phyloP scores from a whole-genome alignment of 2,888 invertebrate genomes.

The Sisyra nigra region DNA sequence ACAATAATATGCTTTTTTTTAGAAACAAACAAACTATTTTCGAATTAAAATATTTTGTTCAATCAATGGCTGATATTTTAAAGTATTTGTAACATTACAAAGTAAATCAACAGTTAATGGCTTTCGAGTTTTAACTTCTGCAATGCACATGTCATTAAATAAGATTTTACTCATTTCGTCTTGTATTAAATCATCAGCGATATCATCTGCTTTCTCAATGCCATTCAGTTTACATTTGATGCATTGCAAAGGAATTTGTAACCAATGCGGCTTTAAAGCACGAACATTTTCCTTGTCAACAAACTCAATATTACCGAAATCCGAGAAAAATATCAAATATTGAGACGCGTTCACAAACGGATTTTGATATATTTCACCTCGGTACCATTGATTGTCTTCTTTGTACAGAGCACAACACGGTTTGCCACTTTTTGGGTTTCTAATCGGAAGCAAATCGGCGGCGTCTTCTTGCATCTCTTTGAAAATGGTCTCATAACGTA shows the following conservation, averaged over 20 bases:
- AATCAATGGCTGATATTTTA: conserved; percentile 5
- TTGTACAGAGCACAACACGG: conserved; percentile 46
- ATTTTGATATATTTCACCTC: conserved; percentile 42
- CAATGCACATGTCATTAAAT: not conserved
- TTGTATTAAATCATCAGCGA: not conserved
- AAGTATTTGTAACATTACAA: not conserved
- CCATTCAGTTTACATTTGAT: not conserved
- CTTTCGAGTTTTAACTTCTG: not conserved
- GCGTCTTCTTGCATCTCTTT: conserved; percentile 31
- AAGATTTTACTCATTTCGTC: not conserved
- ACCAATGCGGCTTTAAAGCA: conserved; percentile 32
- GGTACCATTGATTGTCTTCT: conserved; percentile 52
- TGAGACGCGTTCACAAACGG: conserved; percentile 23
- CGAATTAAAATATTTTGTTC: not conserved
- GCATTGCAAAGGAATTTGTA: conserved; percentile 30
- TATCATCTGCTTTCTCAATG: not conserved
- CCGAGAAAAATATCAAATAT: conserved; percentile 52
- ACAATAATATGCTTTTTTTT: no score
- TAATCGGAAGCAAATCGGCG: conserved; percentile 26
- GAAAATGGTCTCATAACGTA: conserved; percentile 20
- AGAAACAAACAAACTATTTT: no score
- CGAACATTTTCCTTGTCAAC: conserved; percentile 30
- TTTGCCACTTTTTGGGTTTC: conserved; percentile 30
- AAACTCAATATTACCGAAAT: conserved; percentile 52
- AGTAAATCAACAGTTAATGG: conserved; percentile 4